Evolutionary conservation across 2,888 invertebrate genomes (phyloP).

Genomic region (Julus scandinavius): DNA sequence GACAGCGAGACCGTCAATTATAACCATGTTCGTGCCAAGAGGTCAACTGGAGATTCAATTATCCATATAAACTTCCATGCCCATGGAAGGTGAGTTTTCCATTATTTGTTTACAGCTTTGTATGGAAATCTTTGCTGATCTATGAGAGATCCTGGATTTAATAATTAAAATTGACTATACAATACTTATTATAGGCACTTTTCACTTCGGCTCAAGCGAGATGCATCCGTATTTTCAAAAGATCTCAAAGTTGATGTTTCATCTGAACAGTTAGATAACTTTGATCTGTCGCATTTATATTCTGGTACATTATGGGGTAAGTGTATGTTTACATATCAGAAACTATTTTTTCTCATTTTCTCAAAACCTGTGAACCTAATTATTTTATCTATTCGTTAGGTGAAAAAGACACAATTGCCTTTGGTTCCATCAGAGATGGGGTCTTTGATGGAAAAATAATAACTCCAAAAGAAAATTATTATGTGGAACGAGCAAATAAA

Average conservation of each 20-base stretch:
- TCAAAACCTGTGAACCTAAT: background rate
- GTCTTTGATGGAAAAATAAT: conserved; percentile 96
- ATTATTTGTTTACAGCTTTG: background rate
- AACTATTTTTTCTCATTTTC: background rate
- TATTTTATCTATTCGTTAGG: conserved; percentile 66
- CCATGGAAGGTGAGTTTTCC: conserved; percentile 74
- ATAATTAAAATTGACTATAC: background rate
- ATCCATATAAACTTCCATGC: conserved; percentile 79
- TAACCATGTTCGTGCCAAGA: conserved; percentile 74
- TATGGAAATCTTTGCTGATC: background rate
- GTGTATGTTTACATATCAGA: conserved; percentile 61
- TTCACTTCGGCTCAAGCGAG: conserved; percentile 85
- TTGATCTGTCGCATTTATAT: conserved; percentile 88
- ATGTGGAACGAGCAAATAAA: conserved; percentile 91
- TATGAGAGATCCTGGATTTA: background rate
- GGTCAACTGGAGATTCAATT: conserved; percentile 74
- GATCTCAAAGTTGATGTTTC: conserved; percentile 78
- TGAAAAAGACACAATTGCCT: conserved; percentile 86
- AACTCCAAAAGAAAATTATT: conserved; percentile 83
- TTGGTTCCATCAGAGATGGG: conserved; percentile 93
- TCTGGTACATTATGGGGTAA: conserved; percentile 84
- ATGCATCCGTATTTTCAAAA: conserved; percentile 84
- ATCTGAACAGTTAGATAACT: conserved; percentile 75
- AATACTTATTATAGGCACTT: conserved; percentile 70
- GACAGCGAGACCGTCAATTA: conserved; percentile 75